Conservation (phyloP, 1,140 invertebrate species). For the Piezodorus guildinii region DNA sequence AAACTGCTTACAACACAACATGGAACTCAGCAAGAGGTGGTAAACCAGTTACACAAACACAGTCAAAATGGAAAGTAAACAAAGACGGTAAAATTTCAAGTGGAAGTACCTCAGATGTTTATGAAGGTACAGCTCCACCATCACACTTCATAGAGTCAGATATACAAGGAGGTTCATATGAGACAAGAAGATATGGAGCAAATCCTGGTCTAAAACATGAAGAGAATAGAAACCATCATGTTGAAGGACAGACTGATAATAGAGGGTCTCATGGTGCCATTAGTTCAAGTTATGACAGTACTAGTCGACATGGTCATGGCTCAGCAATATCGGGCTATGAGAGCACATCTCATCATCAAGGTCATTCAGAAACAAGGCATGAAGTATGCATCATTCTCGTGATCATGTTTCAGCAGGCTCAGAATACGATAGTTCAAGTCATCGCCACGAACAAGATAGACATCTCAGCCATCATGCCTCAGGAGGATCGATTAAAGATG, state of each 20-base stretch:
- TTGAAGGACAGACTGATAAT: too few relatives aligned
- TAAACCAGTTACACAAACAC: constrained; percentile 22
- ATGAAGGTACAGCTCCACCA: constrained; percentile 18
- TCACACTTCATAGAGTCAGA: neutral
- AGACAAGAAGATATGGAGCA: neutral
- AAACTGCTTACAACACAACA: constrained; percentile 17
- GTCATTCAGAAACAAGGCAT: neutral
- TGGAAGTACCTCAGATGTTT: constrained; percentile 23
- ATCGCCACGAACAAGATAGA: neutral
- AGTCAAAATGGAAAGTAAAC: constrained; percentile 27
- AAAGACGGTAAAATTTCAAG: constrained; percentile 28
- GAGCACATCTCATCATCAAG: neutral
- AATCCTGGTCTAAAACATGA: neutral
- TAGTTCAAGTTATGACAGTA: neutral
- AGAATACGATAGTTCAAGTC: neutral
- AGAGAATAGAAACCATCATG: neutral
- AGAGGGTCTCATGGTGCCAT: constrained; percentile 9
- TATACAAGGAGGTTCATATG: neutral
- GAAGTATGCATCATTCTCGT: neutral
- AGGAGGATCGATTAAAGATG: constrained; percentile 8
- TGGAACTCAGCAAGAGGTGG: constrained; percentile 21
- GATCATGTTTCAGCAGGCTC: neutral
- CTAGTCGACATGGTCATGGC: too few relatives aligned
- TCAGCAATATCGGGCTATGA: neutral
- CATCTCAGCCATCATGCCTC: neutral